A percentile compares a stretch with the other conserved stretches of the same genome.
These are phyloP conservation scores for Dendrocopos noguchii DNA, from an alignment of 2,113 vertebrate genomes.

Conservation along the genomic window DNA sequence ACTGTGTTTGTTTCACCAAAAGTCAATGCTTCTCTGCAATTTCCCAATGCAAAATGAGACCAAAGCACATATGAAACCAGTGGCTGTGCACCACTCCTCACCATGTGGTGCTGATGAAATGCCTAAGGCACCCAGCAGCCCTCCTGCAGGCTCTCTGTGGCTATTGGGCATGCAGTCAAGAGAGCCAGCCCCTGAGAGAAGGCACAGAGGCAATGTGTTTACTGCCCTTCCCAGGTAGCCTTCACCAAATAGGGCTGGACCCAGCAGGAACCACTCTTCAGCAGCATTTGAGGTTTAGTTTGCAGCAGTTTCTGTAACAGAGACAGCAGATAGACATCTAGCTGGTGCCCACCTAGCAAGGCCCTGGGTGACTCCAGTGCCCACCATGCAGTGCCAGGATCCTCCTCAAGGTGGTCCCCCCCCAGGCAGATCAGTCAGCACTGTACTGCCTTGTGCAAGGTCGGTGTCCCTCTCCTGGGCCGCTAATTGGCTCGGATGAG, in stretches of 20 bases:
- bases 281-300: rapidly evolving
- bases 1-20: background rate
- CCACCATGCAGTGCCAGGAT: background rate
- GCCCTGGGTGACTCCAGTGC: rapidly evolving
- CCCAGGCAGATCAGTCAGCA: background rate
- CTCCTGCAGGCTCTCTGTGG: background rate
- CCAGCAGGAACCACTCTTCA: rapidly evolving
- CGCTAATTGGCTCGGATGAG: background rate
- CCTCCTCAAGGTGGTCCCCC: background rate
- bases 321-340: rapidly evolving
- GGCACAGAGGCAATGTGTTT: rapidly evolving
- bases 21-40: background rate
- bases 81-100: background rate
- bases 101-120: rapidly evolving
- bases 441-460: background rate
- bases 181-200: rapidly evolving
- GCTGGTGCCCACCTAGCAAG: background rate
- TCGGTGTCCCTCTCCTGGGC: background rate
- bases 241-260: background rate
- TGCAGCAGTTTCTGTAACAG: background rate
- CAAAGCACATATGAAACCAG: background rate
- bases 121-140: rapidly evolving
- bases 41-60: background rate
- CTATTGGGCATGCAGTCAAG: rapidly evolving
- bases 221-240: background rate